phyloP scores from a whole-genome alignment of 2,113 vertebrate genomes.

The Arenaria interpres region DNA sequence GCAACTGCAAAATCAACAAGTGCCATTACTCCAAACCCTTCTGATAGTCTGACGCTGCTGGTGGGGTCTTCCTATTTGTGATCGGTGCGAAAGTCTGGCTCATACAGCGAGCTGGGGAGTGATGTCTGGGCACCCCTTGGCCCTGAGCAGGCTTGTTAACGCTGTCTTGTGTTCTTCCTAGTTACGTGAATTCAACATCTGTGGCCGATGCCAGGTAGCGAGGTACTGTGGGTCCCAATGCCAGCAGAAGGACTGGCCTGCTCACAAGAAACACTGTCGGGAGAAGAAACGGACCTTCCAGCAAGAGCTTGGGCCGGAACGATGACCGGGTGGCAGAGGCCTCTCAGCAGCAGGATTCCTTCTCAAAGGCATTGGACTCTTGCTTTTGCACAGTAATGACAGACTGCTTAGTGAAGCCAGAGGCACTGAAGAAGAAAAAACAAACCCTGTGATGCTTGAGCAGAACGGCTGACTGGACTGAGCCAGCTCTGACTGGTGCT shows the following conservation, averaged over 20 bases:
- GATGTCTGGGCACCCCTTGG: background rate
- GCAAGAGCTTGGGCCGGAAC: constrained; percentile 93
- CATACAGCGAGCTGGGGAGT: accelerated
- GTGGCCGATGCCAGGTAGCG: constrained; percentile 95
- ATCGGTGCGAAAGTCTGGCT: accelerated
- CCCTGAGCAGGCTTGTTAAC: background rate
- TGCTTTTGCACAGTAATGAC: constrained; percentile 69
- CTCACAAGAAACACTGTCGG: constrained; percentile 98
- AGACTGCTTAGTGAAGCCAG: constrained; percentile 69
- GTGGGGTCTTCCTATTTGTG: background rate
- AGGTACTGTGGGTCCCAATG: constrained; percentile 98
- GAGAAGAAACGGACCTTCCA: constrained; percentile 91
- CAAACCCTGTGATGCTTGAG: constrained; percentile 63
- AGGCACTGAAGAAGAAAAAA: constrained; percentile 63
- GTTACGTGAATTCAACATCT: constrained; percentile 96
- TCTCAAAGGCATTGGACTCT: constrained; percentile 55
- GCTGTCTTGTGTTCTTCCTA: background rate
- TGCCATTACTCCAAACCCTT: accelerated
- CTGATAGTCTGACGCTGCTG: accelerated
- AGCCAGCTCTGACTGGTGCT: constrained; percentile 57
- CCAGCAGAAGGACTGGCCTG: constrained; percentile 98
- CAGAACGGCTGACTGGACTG: constrained; percentile 52
- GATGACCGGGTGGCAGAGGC: constrained; percentile 74
- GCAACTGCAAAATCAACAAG: background rate
- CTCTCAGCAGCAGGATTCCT: constrained; percentile 58